These are phyloP conservation scores for Vulpes ferrilata DNA, from an alignment of 2,113 vertebrate species.

Conservation along the genomic window DNA sequence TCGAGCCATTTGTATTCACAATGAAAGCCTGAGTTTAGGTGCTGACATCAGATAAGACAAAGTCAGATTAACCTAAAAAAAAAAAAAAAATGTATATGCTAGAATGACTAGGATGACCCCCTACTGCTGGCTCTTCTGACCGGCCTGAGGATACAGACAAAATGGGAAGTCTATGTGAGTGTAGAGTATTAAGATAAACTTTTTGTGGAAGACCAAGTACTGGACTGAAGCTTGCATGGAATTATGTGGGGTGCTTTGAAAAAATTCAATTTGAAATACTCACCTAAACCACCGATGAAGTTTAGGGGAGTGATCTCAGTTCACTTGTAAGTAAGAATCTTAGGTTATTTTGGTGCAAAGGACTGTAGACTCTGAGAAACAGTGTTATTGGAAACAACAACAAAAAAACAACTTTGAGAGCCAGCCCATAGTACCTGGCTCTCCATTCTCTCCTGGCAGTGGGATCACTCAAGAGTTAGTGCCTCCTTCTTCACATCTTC, in stretches of 20 bases:
- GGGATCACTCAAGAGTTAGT: no score
- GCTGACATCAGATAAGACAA: background rate
- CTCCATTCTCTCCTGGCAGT: accelerated
- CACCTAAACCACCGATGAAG: background rate
- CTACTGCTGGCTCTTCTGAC: background rate
- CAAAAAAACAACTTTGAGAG: background rate
- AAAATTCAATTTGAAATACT: background rate
- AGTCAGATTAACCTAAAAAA: background rate
- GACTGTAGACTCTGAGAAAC: background rate
- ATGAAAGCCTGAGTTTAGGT: background rate
- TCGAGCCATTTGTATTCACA: background rate
- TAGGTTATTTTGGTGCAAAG: background rate
- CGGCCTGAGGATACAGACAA: background rate
- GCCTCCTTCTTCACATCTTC: background rate
- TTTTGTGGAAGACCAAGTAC: background rate
- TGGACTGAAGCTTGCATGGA: background rate
- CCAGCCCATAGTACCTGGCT: accelerated
- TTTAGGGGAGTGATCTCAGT: background rate
- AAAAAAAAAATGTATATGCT: background rate
- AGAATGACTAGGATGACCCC: background rate
- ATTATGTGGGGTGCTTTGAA: background rate
- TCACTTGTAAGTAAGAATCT: background rate
- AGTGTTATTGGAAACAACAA: background rate
- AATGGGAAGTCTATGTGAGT: background rate
- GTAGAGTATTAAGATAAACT: background rate